Evolutionary conservation across 2,113 vertebrate species (phyloP).

Genomic region (Hippocampus comes): DNA sequence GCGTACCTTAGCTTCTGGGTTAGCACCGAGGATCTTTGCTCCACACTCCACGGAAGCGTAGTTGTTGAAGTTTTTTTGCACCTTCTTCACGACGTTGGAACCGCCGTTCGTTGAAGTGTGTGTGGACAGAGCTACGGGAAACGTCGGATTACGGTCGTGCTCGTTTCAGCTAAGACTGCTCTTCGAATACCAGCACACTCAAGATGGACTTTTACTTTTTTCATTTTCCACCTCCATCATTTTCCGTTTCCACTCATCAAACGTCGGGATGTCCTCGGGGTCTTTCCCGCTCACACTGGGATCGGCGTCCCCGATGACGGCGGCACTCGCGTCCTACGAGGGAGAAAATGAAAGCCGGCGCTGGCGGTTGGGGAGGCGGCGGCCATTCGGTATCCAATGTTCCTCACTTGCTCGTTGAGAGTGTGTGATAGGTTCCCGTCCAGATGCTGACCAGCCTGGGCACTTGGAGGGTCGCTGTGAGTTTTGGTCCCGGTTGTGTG

Average conservation of each 20-base stretch:
- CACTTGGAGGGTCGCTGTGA: constrained; percentile 27
- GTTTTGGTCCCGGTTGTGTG: constrained; percentile 59
- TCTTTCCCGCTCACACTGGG: constrained; percentile 76
- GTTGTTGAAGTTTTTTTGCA: constrained; percentile 95
- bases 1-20: constrained; percentile 90
- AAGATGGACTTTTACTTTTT: constrained; percentile 78
- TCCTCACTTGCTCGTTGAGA: constrained; percentile 49
- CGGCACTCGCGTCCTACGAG: constrained; percentile 62
- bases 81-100: constrained; percentile 81
- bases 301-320: constrained; percentile 77
- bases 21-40: constrained; percentile 93
- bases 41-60: constrained; percentile 99
- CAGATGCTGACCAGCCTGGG: constrained; percentile 26
- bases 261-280: constrained; percentile 90
- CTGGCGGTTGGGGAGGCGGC: not conserved
- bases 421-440: constrained; percentile 52
- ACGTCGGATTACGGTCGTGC: not conserved
- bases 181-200: not conserved
- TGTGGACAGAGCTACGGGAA: constrained; percentile 80
- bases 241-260: constrained; percentile 97
- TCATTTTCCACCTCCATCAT: constrained; percentile 98
- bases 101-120: constrained; percentile 82
- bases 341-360: constrained; percentile 37
- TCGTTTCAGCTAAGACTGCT: not conserved
- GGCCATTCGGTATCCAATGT: not conserved